phyloP scores from a whole-genome alignment of 53 echinoderm and acorn worm genomes.

The Apostichopus leukothele region DNA sequence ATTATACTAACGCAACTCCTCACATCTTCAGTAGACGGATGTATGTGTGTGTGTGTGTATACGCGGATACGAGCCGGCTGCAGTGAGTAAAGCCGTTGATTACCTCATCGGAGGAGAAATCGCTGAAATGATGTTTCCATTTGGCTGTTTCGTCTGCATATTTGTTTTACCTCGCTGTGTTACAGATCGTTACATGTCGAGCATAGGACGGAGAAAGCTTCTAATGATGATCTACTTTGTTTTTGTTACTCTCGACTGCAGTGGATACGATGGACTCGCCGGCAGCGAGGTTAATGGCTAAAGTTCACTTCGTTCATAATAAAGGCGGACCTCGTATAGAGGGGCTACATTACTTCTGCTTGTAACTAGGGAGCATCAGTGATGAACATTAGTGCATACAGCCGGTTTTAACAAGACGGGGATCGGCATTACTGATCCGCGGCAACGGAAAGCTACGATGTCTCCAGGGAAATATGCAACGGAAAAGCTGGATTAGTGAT shows the following conservation, averaged over 20 bases:
- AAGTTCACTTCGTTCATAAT: not conserved
- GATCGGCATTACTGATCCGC: too few relatives aligned
- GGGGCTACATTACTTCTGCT: not conserved
- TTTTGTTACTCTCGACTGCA: not conserved
- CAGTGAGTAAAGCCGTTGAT: not conserved
- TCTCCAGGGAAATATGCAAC: too few relatives aligned
- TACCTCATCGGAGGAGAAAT: constrained; percentile 12
- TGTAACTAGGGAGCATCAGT: not conserved
- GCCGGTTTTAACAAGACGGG: too few relatives aligned
- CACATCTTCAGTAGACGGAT: not conserved
- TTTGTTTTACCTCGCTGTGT: constrained; percentile 1
- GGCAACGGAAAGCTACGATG: too few relatives aligned
- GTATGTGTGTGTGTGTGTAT: too few relatives aligned
- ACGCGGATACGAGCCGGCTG: not conserved
- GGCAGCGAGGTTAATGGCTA: constrained; percentile 20
- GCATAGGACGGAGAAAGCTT: not conserved
- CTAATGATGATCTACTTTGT: not conserved
- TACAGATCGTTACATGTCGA: not conserved
- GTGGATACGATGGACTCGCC: not conserved
- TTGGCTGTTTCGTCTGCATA: constrained; percentile 22
- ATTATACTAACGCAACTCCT: not conserved
- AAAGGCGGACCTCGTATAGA: constrained; percentile 15
- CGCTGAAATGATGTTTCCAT: constrained; percentile 18
- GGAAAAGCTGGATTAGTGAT: too few relatives aligned
- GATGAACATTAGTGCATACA: not conserved